Evolutionary conservation across 2,888 invertebrate genomes (phyloP), one percentile per base, ranked within the genome.

Genomic region (Phragmatobia fuliginosa): DNA sequence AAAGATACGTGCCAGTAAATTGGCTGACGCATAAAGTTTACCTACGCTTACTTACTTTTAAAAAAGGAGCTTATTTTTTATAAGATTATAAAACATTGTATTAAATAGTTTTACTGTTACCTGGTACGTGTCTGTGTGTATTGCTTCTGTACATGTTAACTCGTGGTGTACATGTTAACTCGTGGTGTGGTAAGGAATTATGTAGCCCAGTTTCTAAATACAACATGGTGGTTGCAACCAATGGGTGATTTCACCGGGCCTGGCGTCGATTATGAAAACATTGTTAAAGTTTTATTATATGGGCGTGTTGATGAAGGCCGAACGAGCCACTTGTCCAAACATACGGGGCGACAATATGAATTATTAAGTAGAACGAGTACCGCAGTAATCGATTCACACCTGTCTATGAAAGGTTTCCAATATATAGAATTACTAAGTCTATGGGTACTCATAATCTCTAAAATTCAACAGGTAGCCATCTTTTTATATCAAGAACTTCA

Each of bases 261-360:
- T 79, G 87, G 87, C 89, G 91, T 92, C 91, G 91, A 91, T 91
- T 93, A 91, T 92, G 91, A 94, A 93, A 94, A 95, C 94, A 94
- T 94, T 92, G 92, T 94, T 94, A 93, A 94, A 92, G 88, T 94
- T 94, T 93, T 91, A 94, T 92, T 92, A 90, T 90, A 90, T 89
- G 89, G 89, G 88, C 85, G 91, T 92, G 92, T 90, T 92, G 92
- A 92, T 90, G 94, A 94, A 93, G 94, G 93, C 91, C 92, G 90
- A 82, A 80, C 84, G 85, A 83, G 86, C 83, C 94, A 94, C 93
- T 94, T 95, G 94, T 94, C 90, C 93, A 95, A 94, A 95, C 94
- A 95, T 64, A 81, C 83, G 75, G 78, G 59, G 87, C 88, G 91
- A 91, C 92, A 88, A 83, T 92, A 72, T 87, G 93, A 94, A 95